Base-by-base conservation (phyloP, 2,888 invertebrate species). In the Eupithecia vulgata region DNA sequence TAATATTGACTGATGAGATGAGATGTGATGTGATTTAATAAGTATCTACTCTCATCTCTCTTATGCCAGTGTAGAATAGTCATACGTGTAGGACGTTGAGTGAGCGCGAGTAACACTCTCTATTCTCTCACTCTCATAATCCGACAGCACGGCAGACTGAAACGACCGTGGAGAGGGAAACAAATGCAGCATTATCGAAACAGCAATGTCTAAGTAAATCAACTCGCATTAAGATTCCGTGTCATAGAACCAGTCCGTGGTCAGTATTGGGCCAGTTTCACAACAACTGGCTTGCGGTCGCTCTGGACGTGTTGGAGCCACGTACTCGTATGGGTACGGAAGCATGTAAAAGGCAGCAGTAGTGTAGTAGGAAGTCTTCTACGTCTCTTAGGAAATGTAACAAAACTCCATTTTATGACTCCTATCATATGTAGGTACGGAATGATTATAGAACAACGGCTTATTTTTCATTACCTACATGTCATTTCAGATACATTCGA, bases 251-350 rank as follows among this genome's bases (percentile, higher is more conserved):
- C 61, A 69, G 75, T 71, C 64, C 64, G 68, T 34, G 17, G n/a
- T 62, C 57, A 68, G 37, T 30, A 64, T 75, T 68, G 74, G 68
- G 78, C 71, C 48, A 71, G 74, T 80, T 80, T 64, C 80, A 77
- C 77, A 80, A 80, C 73, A 30, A 64, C 74, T 68, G 42, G 71
- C 67, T 76, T 76, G 71, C 75, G 72, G 68, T 72, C 37, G 62
- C 37, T 48, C 62, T 68, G 64, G 69, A 73, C 71, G 61, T 74
- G 76, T 76, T 76, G 75, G 74, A 66, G 65, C 68, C 57, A 52
- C 25, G 57, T 5, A 57, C 64, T 25, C 25, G 12, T 57, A 57
- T 57, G 21, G 25, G 57, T 57, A 57, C 12, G 25, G 52, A 52
- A 25, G 57, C 25, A 13, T 57, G 25, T 57, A 57, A 57, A 10